Evolutionary conservation across 2,888 invertebrate genomes (phyloP).

Genomic region (Diploptera punctata): DNA sequence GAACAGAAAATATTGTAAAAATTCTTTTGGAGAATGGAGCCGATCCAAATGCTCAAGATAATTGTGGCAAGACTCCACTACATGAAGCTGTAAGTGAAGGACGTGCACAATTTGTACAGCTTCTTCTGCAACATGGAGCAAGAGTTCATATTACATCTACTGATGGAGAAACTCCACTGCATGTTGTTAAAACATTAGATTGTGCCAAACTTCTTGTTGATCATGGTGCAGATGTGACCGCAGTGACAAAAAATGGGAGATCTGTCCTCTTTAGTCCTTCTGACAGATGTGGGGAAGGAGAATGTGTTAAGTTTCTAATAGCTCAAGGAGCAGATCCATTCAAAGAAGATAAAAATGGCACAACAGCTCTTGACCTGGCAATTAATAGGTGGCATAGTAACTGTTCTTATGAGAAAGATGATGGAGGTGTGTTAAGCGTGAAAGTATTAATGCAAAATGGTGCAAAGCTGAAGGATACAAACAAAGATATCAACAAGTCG

Average conservation of each 20-base stretch:
- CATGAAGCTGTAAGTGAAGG: not conserved
- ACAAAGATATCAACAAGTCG: too few species aligned
- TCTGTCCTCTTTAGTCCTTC: not conserved
- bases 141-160: not conserved
- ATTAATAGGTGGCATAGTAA: not conserved
- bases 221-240: not conserved
- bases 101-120: not conserved
- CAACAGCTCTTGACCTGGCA: not conserved
- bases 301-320: not conserved
- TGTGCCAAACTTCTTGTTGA: not conserved
- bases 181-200: not conserved
- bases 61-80: not conserved
- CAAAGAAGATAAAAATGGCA: not conserved
- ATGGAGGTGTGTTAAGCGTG: too few species aligned
- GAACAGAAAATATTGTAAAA: not conserved
- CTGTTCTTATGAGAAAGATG: too few species aligned
- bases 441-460: too few species aligned
- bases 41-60: not conserved
- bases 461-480: too few species aligned
- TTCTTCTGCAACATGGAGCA: not conserved
- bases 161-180: not conserved
- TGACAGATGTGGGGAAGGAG: too few species aligned
- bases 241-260: not conserved
- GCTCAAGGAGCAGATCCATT: not conserved
- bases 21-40: not conserved